A percentile compares a stretch with the other conserved stretches of the same genome.
Conservation (phyloP, 2,888 invertebrate species). For the Sarcophaga variegata region DNA sequence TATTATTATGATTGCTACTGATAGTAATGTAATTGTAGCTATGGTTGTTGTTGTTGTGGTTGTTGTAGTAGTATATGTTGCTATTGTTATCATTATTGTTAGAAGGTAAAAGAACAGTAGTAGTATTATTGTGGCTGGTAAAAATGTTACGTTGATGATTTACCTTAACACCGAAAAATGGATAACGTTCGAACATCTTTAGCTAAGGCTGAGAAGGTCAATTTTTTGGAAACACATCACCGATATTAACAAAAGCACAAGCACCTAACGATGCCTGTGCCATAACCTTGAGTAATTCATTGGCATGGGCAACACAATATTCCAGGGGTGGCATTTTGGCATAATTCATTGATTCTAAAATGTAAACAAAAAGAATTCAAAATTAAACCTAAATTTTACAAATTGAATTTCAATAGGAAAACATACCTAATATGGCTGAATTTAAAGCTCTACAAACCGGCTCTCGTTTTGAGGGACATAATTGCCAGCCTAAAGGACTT, state of each 20-base stretch:
- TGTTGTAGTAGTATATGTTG: not conserved
- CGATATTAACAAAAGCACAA: slow-evolving; percentile 96
- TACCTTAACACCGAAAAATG: slow-evolving; percentile 68
- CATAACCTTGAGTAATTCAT: slow-evolving; percentile 94
- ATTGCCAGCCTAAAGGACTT: slow-evolving; percentile 97
- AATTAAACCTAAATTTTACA: not conserved
- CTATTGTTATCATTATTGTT: not conserved
- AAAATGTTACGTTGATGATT: slow-evolving; percentile 63
- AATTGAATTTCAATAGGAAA: no score
- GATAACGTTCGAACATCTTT: slow-evolving; percentile 77
- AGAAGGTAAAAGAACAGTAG: slow-evolving; percentile 39
- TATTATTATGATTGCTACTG: not conserved
- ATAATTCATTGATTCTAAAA: slow-evolving; percentile 94
- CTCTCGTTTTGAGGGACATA: slow-evolving; percentile 97
- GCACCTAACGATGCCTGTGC: slow-evolving; percentile 94
- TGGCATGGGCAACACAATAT: slow-evolving; percentile 94
- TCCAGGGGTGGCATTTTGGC: slow-evolving; percentile 96
- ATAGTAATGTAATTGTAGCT: not conserved
- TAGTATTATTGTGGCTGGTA: slow-evolving; percentile 35
- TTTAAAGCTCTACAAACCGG: slow-evolving; percentile 97
- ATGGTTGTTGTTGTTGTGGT: not conserved
- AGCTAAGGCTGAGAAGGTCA: slow-evolving; percentile 80
- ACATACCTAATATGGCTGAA: slow-evolving; percentile 96
- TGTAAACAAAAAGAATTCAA: not conserved
- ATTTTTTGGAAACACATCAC: slow-evolving; percentile 86